These are phyloP conservation scores for Aspidiotus destructor DNA, from an alignment of 2,888 invertebrate genomes.

Conservation along the genomic window DNA sequence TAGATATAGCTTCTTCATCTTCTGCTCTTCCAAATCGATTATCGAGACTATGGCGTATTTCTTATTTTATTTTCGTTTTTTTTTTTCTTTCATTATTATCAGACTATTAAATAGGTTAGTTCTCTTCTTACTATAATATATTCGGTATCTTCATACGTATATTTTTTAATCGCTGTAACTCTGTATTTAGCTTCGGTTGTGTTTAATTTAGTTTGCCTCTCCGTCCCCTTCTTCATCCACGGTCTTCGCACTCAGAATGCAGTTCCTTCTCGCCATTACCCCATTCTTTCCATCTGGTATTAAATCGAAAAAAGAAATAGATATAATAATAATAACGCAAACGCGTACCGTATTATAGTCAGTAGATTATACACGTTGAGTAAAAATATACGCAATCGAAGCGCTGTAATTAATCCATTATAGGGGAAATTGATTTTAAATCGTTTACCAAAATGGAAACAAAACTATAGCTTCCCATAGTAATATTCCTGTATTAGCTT, in stretches of 20 bases:
- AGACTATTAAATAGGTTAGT: not conserved
- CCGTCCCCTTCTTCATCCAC: not conserved
- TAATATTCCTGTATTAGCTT: too few species aligned
- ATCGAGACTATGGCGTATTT: constrained; percentile 17
- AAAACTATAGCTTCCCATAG: not conserved
- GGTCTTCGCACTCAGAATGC: not conserved
- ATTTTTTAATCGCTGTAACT: constrained; percentile 29
- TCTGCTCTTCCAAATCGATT: constrained; percentile 25
- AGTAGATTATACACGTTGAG: not conserved
- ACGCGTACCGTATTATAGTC: not conserved
- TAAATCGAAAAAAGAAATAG: too few species aligned
- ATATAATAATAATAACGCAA: too few species aligned
- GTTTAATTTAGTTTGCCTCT: constrained; percentile 29
- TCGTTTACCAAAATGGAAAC: not conserved
- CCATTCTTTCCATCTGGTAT: too few species aligned
- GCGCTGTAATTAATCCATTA: constrained; percentile 4
- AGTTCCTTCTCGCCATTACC: not conserved
- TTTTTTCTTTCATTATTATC: too few species aligned
- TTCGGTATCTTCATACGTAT: not conserved
- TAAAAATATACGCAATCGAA: not conserved
- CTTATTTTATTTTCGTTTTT: not conserved
- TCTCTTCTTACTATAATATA: not conserved
- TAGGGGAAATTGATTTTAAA: not conserved
- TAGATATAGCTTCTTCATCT: constrained; percentile 6
- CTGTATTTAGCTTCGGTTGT: constrained; percentile 23